Conservation (phyloP, 1,140 invertebrate genomes). For the Zaprionus capensis region DNA sequence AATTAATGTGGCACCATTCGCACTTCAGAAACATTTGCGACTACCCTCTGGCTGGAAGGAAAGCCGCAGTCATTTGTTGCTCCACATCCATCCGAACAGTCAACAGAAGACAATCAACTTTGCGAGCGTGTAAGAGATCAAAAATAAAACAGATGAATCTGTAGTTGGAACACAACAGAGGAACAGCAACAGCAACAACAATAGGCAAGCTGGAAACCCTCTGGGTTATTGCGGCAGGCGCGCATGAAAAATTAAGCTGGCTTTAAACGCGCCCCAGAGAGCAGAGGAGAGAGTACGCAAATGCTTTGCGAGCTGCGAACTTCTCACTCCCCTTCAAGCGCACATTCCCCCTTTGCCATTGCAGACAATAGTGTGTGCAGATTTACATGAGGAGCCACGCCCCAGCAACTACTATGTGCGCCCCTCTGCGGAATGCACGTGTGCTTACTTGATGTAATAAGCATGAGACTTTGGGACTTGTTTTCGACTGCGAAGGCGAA, state of each 20-base stretch:
- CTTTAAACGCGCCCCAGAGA: slow-evolving; percentile 67
- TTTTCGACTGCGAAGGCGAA: slow-evolving; percentile 3
- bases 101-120: slow-evolving; percentile 36
- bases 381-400: slow-evolving; percentile 60
- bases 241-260: slow-evolving; percentile 76
- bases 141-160: slow-evolving; percentile 48
- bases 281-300: neutral
- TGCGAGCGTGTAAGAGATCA: slow-evolving; percentile 17
- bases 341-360: slow-evolving; percentile 5
- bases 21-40: neutral
- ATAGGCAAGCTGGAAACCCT: slow-evolving; percentile 34
- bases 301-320: slow-evolving; percentile 8
- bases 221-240: slow-evolving; percentile 57
- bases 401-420: neutral
- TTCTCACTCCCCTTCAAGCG: neutral
- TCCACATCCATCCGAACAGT: slow-evolving; percentile 1
- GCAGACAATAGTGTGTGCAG: slow-evolving; percentile 67
- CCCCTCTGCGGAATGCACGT: slow-evolving; percentile 46
- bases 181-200: slow-evolving; percentile 10
- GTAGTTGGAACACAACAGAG: neutral
- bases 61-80: slow-evolving; percentile 34
- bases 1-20: neutral
- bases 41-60: neutral
- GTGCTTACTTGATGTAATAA: slow-evolving; percentile 66
- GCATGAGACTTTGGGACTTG: slow-evolving; percentile 74